Conservation (phyloP, 2,888 invertebrate species). For the Pristionchus maxplancki region DNA sequence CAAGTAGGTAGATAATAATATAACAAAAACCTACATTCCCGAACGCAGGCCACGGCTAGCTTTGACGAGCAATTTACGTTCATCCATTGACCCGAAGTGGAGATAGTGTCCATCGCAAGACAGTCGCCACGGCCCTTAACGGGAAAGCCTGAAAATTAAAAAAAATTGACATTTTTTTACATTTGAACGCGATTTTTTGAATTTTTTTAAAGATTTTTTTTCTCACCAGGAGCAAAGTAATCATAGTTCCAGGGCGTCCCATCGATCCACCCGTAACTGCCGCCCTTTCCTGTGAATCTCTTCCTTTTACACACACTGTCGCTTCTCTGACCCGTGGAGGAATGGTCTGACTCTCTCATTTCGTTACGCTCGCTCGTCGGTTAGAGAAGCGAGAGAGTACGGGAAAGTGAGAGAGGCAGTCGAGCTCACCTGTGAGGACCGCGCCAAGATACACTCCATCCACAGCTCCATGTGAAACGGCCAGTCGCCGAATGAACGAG, state of each 20-base stretch:
- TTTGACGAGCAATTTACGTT: not conserved
- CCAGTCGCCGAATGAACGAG: not conserved
- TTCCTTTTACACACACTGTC: too few relatives aligned
- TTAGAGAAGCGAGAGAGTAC: too few relatives aligned
- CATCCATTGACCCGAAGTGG: not conserved
- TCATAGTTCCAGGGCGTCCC: not conserved
- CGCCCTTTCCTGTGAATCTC: not conserved
- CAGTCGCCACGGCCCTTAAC: not conserved
- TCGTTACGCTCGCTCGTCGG: too few relatives aligned
- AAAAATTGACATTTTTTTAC: too few relatives aligned
- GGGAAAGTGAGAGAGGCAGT: too few relatives aligned
- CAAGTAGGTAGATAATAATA: too few relatives aligned
- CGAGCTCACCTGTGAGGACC: too few relatives aligned
- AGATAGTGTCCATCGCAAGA: not conserved
- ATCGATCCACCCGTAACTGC: not conserved
- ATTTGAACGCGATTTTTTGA: too few relatives aligned
- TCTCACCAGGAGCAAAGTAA: not conserved
- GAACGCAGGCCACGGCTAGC: not conserved
- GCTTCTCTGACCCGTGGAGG: too few relatives aligned
- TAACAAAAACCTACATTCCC: not conserved
- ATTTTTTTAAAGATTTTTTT: too few relatives aligned
- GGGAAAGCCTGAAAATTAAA: not conserved
- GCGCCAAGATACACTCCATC: not conserved
- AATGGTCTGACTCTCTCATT: too few relatives aligned
- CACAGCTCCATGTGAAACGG: not conserved